Conservation (phyloP, 2,888 invertebrate species). For the Lasiommata megera region DNA sequence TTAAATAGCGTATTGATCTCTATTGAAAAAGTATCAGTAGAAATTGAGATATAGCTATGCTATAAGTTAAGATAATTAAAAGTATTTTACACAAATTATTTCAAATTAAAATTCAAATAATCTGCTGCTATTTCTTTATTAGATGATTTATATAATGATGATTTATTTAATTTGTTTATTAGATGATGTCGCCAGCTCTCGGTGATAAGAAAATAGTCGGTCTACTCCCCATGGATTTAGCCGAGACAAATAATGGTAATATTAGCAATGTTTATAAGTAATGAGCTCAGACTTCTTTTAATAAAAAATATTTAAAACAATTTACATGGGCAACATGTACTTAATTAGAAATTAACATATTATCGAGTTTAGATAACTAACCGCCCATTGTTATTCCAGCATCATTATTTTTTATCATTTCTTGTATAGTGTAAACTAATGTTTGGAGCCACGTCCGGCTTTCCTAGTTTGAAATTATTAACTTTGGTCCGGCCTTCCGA, state of each 20-base stretch:
- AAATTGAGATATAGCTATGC: too few relatives aligned
- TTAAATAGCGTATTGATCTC: too few relatives aligned
- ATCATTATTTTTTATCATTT: background rate
- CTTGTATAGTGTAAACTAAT: background rate
- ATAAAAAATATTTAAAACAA: too few relatives aligned
- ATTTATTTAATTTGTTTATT: constrained; percentile 11
- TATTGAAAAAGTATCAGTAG: too few relatives aligned
- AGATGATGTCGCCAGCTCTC: constrained; percentile 22
- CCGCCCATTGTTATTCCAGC: too few relatives aligned
- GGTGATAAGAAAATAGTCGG: constrained; percentile 41
- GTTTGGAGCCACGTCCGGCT: background rate
- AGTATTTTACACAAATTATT: too few relatives aligned
- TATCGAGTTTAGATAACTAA: too few relatives aligned
- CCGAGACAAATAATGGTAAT: constrained; percentile 60
- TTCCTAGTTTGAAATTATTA: background rate
- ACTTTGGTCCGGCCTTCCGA: background rate
- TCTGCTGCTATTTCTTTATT: too few relatives aligned
- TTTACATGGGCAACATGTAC: too few relatives aligned
- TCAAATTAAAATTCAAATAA: too few relatives aligned
- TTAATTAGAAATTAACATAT: too few relatives aligned
- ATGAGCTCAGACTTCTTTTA: background rate
- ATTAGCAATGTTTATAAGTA: background rate
- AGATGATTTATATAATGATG: background rate
- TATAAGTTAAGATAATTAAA: too few relatives aligned
- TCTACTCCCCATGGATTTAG: constrained; percentile 68